Evolutionary conservation across 2,888 invertebrate genomes (phyloP).

Genomic region (Automeris io): DNA sequence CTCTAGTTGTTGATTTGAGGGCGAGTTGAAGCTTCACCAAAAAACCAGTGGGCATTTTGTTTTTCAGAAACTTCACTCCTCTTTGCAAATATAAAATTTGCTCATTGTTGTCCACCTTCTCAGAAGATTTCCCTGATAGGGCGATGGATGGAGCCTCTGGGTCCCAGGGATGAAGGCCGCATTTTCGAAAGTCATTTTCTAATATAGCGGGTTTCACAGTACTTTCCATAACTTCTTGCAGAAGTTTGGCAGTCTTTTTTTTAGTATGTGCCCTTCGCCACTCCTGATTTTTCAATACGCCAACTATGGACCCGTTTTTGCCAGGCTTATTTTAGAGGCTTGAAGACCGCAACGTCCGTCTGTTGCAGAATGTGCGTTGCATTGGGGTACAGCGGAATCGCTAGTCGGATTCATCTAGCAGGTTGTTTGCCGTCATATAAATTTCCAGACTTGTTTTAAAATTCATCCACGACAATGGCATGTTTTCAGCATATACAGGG

Average conservation of each 20-base stretch:
- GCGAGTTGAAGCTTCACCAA: constrained; percentile 12
- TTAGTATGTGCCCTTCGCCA: constrained; percentile 14
- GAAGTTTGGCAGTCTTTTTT: constrained; percentile 17
- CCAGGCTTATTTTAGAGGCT: constrained; percentile 12
- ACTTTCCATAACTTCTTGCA: constrained; percentile 14
- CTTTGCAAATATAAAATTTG: constrained; percentile 15
- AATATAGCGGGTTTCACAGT: constrained; percentile 14
- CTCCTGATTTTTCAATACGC: constrained; percentile 12
- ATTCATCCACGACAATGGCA: too few relatives aligned
- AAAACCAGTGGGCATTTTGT: constrained; percentile 11
- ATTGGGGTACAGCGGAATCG: too few relatives aligned
- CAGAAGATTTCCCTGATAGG: constrained; percentile 3
- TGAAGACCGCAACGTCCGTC: constrained; percentile 12
- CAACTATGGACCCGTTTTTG: constrained; percentile 11
- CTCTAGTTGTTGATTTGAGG: too few relatives aligned
- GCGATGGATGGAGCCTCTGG: constrained; percentile 11
- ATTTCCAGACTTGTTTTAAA: too few relatives aligned
- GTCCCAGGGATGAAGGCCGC: too few relatives aligned
- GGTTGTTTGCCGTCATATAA: too few relatives aligned
- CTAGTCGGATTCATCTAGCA: too few relatives aligned
- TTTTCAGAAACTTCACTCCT: constrained; percentile 14
- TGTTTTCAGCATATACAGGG: too few relatives aligned
- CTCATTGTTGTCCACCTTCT: constrained; percentile 12
- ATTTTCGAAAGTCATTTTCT: constrained; percentile 16
- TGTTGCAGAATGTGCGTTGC: too few relatives aligned